Conservation (phyloP, 2,113 vertebrate genomes). For the Tringa solitaria region DNA sequence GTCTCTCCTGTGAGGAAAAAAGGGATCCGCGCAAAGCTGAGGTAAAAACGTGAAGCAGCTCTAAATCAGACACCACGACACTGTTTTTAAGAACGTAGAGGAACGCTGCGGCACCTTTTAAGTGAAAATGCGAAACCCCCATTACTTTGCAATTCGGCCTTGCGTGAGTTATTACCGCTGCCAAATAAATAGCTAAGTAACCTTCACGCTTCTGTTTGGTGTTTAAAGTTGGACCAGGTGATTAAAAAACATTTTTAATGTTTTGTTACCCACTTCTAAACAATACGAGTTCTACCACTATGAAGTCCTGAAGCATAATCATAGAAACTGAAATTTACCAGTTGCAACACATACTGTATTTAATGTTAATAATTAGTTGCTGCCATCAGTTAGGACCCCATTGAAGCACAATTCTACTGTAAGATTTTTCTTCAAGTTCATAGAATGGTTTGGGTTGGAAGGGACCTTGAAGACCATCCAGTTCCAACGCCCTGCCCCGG, state of each 20-base stretch:
- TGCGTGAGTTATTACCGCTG: rapidly evolving
- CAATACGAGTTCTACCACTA: neutral
- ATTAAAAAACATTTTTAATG: neutral
- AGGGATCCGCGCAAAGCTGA: neutral
- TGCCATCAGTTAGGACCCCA: neutral
- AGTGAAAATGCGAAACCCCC: neutral
- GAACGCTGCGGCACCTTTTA: too few relatives aligned
- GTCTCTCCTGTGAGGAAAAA: neutral
- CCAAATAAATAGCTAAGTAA: neutral
- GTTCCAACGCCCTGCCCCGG: neutral
- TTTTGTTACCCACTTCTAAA: neutral
- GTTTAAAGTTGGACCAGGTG: neutral
- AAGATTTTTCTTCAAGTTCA: neutral
- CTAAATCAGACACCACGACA: neutral
- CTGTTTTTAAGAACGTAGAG: too few relatives aligned
- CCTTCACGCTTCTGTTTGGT: neutral
- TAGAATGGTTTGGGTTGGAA: neutral
- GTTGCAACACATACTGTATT: neutral
- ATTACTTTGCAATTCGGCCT: neutral
- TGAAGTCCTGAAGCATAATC: neutral
- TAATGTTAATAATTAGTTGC: neutral
- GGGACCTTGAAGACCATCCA: neutral
- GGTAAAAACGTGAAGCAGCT: neutral
- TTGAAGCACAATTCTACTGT: neutral
- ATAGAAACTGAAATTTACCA: neutral